A percentile compares a stretch with the other conserved stretches of the same genome.
Evolutionary conservation across 64 coral and sea anemone species (phyloP).

Genomic region (Stichodactyla helianthus): DNA sequence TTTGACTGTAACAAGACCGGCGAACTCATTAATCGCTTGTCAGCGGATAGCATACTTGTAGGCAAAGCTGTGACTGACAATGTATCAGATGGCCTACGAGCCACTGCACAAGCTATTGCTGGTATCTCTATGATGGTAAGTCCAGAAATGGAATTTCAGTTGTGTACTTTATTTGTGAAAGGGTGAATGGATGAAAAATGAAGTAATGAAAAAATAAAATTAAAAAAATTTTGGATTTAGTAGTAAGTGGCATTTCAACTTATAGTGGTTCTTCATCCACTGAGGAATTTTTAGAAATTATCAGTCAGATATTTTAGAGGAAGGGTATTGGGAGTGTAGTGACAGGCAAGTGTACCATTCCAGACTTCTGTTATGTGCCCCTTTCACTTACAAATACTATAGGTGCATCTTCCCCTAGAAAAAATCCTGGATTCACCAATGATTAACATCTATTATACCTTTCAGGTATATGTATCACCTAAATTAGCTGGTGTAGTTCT

Average conservation of each 20-base stretch:
- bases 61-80: constrained; percentile 98
- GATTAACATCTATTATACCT: not conserved
- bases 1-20: constrained; percentile 90
- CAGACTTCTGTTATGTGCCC: no score
- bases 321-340: no score
- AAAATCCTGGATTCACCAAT: not conserved
- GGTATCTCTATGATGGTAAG: constrained; percentile 97
- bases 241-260: no score
- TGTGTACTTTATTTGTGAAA: no score
- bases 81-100: constrained; percentile 96
- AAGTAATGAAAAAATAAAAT: no score
- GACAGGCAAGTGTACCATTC: no score
- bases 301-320: no score
- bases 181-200: not conserved
- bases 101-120: constrained; percentile 82
- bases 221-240: no score
- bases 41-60: constrained; percentile 85
- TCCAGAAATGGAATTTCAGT: not conserved
- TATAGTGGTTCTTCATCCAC: no score
- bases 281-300: no score
- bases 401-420: no score
- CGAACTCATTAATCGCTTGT: constrained; percentile 91
- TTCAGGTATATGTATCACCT: constrained; percentile 87
- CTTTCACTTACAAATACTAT: no score
- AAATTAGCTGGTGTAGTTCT: constrained; percentile 85